Evolutionary conservation across 2,888 invertebrate species (phyloP).

Genomic region (Scrobipalpa costella): DNA sequence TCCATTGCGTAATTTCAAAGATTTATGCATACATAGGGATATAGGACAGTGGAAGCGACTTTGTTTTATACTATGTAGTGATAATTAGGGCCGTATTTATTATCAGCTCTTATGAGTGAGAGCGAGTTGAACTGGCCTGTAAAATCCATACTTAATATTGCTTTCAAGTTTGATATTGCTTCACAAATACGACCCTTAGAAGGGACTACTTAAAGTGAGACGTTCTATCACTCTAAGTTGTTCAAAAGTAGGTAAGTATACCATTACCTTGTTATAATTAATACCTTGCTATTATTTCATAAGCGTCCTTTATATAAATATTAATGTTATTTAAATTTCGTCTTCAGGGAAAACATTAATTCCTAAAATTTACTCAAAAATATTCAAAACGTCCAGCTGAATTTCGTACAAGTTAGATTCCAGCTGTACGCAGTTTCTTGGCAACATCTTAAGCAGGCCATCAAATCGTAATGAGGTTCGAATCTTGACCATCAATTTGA

Average conservation of each 20-base stretch:
- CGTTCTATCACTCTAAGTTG: neutral
- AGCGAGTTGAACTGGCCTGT: too few species aligned
- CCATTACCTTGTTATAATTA: neutral
- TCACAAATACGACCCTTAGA: too few species aligned
- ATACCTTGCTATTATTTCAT: neutral
- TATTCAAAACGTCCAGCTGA: neutral
- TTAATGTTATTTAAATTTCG: constrained; percentile 1
- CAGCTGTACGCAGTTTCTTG: neutral
- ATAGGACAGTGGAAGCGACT: too few species aligned
- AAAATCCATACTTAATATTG: too few species aligned
- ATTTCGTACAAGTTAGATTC: neutral
- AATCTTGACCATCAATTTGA: constrained; percentile 4
- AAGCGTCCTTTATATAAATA: neutral
- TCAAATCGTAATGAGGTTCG: constrained; percentile 7
- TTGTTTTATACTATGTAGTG: too few species aligned
- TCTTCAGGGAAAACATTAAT: neutral
- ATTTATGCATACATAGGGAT: too few species aligned
- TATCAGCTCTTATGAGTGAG: too few species aligned
- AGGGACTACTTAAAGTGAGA: neutral
- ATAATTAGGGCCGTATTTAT: too few species aligned
- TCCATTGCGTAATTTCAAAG: too few species aligned
- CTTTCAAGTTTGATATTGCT: too few species aligned
- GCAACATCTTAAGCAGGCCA: neutral
- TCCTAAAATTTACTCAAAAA: neutral
- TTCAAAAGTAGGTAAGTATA: neutral